These are phyloP conservation scores for Zapus hudsonius DNA, from an alignment of 2,113 vertebrate species.

Conservation along the genomic window DNA sequence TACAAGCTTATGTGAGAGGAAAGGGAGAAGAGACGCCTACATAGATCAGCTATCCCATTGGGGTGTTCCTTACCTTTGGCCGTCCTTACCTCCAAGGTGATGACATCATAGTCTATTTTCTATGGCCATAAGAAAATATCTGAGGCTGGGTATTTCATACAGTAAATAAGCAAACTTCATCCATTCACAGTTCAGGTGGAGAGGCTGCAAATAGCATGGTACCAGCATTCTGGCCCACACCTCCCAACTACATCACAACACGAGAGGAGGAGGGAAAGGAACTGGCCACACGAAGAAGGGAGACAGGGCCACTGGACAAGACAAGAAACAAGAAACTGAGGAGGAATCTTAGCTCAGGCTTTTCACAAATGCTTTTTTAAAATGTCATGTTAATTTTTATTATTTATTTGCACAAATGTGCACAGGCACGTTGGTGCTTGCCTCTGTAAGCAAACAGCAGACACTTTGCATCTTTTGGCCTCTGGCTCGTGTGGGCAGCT, in stretches of 20 bases:
- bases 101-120: not conserved
- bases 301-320: not conserved
- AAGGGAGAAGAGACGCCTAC: accelerated
- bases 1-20: not conserved
- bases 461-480: too few relatives aligned
- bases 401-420: too few relatives aligned
- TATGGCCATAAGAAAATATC: not conserved
- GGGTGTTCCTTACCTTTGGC: not conserved
- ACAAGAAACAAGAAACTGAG: not conserved
- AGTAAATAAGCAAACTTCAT: too few relatives aligned
- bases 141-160: not conserved
- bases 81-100: not conserved
- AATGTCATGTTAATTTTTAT: too few relatives aligned
- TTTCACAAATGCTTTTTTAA: not conserved
- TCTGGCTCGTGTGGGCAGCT: too few relatives aligned
- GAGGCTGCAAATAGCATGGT: not conserved
- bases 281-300: not conserved
- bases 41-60: not conserved
- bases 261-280: not conserved
- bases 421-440: too few relatives aligned
- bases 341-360: not conserved
- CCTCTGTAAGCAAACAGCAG: too few relatives aligned
- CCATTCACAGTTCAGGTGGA: not conserved
- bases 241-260: not conserved
- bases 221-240: not conserved